phyloP scores from a whole-genome alignment of 1,140 invertebrate species.

The Calephelis virginiensis region DNA sequence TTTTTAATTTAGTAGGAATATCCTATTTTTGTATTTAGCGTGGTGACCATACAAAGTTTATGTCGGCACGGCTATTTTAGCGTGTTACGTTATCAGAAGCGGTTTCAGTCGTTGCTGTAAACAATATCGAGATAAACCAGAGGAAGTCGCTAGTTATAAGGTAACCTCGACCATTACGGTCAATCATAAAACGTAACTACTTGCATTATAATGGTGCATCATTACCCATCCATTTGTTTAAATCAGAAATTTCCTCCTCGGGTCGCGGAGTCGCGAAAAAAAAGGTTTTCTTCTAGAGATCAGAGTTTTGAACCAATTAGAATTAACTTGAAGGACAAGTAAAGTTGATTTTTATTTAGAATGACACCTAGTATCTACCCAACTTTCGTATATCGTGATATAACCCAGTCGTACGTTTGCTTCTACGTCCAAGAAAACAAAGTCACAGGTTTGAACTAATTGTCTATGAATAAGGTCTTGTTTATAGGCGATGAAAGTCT shows the following conservation, averaged over 20 bases:
- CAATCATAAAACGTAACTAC: slow-evolving; percentile 1
- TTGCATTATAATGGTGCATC: neutral
- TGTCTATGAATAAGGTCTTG: slow-evolving; percentile 6
- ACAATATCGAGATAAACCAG: slow-evolving; percentile 19
- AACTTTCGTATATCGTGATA: no score
- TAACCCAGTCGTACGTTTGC: no score
- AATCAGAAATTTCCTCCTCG: neutral
- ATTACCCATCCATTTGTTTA: neutral
- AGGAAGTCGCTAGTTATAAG: slow-evolving; percentile 5
- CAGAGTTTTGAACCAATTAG: no score
- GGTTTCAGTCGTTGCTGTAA: slow-evolving; percentile 14
- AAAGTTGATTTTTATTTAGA: no score
- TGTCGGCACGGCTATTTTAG: slow-evolving; percentile 24
- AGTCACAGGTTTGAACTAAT: neutral
- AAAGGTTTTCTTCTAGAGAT: no score
- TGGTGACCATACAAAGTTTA: slow-evolving; percentile 32
- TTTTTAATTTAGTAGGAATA: no score
- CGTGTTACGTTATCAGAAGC: slow-evolving; percentile 21
- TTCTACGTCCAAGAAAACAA: neutral
- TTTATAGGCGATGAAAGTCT: slow-evolving; percentile 1
- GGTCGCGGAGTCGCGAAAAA: neutral
- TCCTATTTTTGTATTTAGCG: slow-evolving; percentile 4
- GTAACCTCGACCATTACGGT: slow-evolving; percentile 10
- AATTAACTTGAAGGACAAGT: no score
- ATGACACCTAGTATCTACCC: no score